Conservation (phyloP, 2,113 vertebrate species). For the Pleuronectes platessa region DNA sequence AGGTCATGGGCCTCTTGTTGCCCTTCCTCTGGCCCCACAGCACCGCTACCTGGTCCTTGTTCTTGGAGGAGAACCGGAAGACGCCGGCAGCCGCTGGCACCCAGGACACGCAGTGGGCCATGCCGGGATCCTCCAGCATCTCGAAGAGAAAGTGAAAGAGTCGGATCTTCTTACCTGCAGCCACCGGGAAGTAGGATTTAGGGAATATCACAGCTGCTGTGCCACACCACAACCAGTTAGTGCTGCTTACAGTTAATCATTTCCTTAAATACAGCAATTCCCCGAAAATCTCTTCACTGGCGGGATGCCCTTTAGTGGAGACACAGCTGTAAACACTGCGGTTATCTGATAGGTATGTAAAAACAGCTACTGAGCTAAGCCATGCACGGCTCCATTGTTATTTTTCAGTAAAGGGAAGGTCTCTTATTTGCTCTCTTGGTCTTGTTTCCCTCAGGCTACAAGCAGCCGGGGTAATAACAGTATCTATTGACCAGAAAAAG, state of each 20-base stretch:
- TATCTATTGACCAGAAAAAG: conserved; percentile 77
- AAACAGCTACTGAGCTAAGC: conserved; percentile 47
- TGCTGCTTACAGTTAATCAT: conserved; percentile 54
- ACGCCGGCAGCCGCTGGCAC: conserved; percentile 76
- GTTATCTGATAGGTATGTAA: conserved; percentile 50
- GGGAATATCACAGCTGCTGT: conserved; percentile 12
- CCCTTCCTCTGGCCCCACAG: conserved; percentile 85
- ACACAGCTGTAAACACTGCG: conserved; percentile 43
- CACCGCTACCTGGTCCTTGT: conserved; percentile 82
- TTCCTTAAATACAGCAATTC: conserved; percentile 62
- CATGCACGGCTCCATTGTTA: conserved; percentile 51
- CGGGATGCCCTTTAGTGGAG: conserved; percentile 19
- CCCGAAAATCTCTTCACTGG: conserved; percentile 56
- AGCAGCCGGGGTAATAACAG: conserved; percentile 60
- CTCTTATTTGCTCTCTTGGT: conserved; percentile 69
- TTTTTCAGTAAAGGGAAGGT: conserved; percentile 78
- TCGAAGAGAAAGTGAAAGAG: conserved; percentile 86
- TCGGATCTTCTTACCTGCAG: conserved; percentile 80
- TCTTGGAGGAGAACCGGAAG: conserved; percentile 84
- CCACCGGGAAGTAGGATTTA: not conserved
- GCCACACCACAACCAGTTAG: conserved; percentile 36
- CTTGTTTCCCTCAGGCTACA: conserved; percentile 66
- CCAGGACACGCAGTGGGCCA: conserved; percentile 84
- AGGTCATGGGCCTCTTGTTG: conserved; percentile 85
- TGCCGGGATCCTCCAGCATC: conserved; percentile 83